Percentiles rank a stretch among this genome's conserved stretches.
Conservation (phyloP, 2,797 vertebrate genomes). For the Semaprochilodus insignis region DNA sequence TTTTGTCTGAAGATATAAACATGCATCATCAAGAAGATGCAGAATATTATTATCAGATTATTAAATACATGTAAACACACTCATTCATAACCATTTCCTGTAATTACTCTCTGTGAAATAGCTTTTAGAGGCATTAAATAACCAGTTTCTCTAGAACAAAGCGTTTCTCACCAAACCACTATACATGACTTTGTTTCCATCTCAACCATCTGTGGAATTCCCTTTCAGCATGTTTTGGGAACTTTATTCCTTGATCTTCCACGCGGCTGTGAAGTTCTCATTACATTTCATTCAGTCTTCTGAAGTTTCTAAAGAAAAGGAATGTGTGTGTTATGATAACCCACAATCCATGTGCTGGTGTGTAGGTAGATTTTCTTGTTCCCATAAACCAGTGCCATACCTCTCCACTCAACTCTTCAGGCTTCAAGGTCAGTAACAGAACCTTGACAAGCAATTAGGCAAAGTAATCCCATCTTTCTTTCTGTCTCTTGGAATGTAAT, state of each 20-base stretch:
- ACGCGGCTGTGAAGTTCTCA: background rate
- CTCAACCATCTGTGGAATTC: too few relatives aligned
- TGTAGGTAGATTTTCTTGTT: background rate
- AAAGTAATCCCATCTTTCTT: background rate
- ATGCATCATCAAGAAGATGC: too few relatives aligned
- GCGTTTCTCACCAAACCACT: too few relatives aligned
- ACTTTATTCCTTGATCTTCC: background rate
- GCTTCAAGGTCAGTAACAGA: conserved; percentile 20
- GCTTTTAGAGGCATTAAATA: too few relatives aligned
- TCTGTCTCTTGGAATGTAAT: background rate
- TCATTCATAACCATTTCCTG: too few relatives aligned
- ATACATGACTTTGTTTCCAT: too few relatives aligned
- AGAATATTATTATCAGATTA: too few relatives aligned
- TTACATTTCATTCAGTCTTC: background rate
- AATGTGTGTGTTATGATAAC: background rate
- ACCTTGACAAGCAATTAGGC: conserved; percentile 38
- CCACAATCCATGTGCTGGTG: background rate
- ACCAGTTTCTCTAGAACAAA: too few relatives aligned
- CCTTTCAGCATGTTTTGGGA: conserved; percentile 10
- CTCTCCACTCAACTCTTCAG: conserved; percentile 36
- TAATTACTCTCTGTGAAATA: too few relatives aligned
- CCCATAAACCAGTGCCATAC: conserved; percentile 9
- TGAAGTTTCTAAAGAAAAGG: background rate
- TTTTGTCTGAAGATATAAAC: too few relatives aligned
- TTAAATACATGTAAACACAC: too few relatives aligned